Conservation (phyloP, 2,797 vertebrate species). For the Brachymystax lenok region DNA sequence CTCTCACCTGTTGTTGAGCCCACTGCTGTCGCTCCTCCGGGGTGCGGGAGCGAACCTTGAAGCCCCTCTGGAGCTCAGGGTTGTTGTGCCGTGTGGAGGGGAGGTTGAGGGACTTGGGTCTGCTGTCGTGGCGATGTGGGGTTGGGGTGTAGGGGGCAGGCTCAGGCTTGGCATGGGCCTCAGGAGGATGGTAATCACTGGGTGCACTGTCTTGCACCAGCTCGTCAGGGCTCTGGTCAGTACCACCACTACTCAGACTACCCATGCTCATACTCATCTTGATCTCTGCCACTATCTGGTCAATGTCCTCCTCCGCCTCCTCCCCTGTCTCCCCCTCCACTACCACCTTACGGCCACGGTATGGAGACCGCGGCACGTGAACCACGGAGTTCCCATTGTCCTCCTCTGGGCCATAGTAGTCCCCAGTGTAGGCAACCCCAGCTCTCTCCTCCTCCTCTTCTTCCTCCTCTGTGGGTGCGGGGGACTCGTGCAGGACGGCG, state of each 20-base stretch:
- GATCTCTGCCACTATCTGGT: constrained; percentile 97
- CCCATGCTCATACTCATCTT: constrained; percentile 99
- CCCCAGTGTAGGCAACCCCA: constrained; percentile 77
- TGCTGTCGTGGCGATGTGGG: constrained; percentile 83
- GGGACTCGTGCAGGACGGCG: constrained; percentile 58
- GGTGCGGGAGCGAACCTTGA: constrained; percentile 83
- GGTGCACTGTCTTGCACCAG: constrained; percentile 67
- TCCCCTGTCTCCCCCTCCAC: constrained; percentile 81
- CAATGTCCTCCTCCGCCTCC: constrained; percentile 97
- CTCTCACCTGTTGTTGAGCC: constrained; percentile 88
- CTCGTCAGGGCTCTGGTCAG: constrained; percentile 92
- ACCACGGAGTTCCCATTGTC: constrained; percentile 86
- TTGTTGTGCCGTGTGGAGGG: constrained; percentile 83
- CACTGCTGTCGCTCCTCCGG: constrained; percentile 90
- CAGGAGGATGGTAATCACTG: constrained; percentile 67
- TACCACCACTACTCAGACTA: constrained; percentile 87
- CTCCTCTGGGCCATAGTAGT: constrained; percentile 87
- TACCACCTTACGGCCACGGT: constrained; percentile 74
- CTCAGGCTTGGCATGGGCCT: constrained; percentile 74
- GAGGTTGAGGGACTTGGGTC: constrained; percentile 92
- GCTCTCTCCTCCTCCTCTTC: constrained; percentile 81
- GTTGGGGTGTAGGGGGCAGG: constrained; percentile 62
- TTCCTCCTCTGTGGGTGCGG: constrained; percentile 63
- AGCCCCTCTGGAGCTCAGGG: constrained; percentile 80
- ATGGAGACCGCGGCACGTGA: constrained; percentile 77